Percentiles rank a stretch among this genome's conserved stretches.
Conservation (phyloP, 92 coral and sea anemone species). For the Epizoanthus illoricatus region DNA sequence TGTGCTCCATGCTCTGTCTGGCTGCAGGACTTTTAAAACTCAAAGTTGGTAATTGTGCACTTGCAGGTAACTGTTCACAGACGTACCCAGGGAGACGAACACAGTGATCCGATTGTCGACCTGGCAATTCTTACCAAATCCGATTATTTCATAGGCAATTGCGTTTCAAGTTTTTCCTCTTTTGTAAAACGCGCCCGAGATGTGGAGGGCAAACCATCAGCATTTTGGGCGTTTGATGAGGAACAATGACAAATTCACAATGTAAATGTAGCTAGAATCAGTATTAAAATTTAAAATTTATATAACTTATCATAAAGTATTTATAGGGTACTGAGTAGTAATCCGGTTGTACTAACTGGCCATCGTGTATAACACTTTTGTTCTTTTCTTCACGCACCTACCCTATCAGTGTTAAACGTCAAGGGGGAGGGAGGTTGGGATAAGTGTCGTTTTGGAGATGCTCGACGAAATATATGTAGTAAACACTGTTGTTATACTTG, state of each 20-base stretch:
- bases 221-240: slow-evolving; percentile 90
- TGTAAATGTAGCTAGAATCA: slow-evolving; percentile 1
- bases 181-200: slow-evolving; percentile 95
- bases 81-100: slow-evolving; percentile 64
- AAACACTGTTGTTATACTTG: too few species aligned
- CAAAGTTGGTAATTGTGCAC: background rate
- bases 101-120: slow-evolving; percentile 78
- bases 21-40: background rate
- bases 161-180: slow-evolving; percentile 93
- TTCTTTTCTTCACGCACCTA: too few species aligned
- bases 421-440: too few species aligned
- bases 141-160: slow-evolving; percentile 91
- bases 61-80: slow-evolving; percentile 82
- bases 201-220: slow-evolving; percentile 74
- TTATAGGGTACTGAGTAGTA: background rate
- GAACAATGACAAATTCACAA: background rate
- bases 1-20: background rate
- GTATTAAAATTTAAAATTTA: background rate
- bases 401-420: too few species aligned
- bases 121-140: slow-evolving; percentile 85
- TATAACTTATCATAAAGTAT: too few species aligned
- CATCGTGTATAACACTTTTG: too few species aligned
- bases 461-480: too few species aligned
- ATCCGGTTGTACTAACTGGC: too few species aligned
- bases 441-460: too few species aligned